Percentiles rank a stretch among this genome's conserved stretches.
These are phyloP conservation scores for Pycnomerus fuliginosus DNA, from an alignment of 2,888 invertebrate species.

Conservation along the genomic window DNA sequence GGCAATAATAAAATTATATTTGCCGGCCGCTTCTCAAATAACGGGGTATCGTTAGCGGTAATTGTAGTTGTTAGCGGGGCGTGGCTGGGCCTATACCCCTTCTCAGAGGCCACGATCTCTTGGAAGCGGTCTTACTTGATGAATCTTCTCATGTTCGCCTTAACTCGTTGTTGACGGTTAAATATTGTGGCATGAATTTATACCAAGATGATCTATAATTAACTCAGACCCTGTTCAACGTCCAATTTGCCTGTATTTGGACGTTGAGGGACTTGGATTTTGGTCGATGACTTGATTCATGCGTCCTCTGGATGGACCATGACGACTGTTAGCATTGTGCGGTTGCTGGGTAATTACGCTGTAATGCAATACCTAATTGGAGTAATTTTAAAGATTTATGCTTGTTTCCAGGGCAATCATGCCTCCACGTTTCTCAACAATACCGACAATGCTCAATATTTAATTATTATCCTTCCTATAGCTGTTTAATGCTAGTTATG, in stretches of 20 bases:
- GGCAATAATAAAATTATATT: slow-evolving; percentile 45
- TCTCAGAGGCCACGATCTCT: slow-evolving; percentile 23
- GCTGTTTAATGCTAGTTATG: too few species aligned
- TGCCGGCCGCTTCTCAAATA: slow-evolving; percentile 44
- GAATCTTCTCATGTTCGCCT: background rate
- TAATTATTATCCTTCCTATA: too few species aligned
- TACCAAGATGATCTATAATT: slow-evolving; percentile 35
- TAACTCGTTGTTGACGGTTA: slow-evolving; percentile 15
- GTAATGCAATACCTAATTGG: too few species aligned
- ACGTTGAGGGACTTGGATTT: slow-evolving; percentile 15
- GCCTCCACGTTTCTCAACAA: too few species aligned
- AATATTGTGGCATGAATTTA: slow-evolving; percentile 29
- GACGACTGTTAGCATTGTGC: too few species aligned
- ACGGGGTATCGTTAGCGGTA: slow-evolving; percentile 45
- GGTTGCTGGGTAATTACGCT: too few species aligned
- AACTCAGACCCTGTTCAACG: slow-evolving; percentile 31
- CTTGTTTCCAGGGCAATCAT: too few species aligned
- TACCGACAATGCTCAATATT: too few species aligned
- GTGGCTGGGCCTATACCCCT: slow-evolving; percentile 36
- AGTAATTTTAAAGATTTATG: too few species aligned
- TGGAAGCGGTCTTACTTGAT: slow-evolving; percentile 26
- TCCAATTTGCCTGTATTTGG: slow-evolving; percentile 20
- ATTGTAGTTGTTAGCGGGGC: slow-evolving; percentile 48
- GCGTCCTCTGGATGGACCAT: too few species aligned
- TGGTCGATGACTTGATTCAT: too few species aligned